Conservation (phyloP, 2,797 vertebrate species). For the Peromyscus melanophrys region DNA sequence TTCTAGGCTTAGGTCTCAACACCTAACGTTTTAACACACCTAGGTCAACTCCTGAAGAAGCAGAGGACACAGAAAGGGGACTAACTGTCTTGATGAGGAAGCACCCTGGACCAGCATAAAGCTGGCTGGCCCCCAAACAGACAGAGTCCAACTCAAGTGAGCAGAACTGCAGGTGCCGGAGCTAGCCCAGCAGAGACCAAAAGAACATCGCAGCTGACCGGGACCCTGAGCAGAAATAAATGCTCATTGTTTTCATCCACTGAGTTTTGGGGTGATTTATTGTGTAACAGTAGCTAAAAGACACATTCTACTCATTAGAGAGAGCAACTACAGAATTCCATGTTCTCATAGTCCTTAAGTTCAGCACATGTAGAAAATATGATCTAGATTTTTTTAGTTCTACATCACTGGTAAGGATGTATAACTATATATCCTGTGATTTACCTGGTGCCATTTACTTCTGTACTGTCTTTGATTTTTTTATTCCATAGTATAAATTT, state of each 20-base stretch:
- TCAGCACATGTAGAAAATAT: not conserved
- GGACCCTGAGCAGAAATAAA: not conserved
- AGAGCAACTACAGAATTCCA: not conserved
- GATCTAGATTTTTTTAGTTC: slow-evolving; percentile 32
- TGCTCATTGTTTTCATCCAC: not conserved
- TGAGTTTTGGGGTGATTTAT: not conserved
- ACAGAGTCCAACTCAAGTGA: not conserved
- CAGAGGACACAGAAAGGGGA: not conserved
- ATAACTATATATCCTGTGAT: not conserved
- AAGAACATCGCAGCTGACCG: not conserved
- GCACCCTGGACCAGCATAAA: not conserved
- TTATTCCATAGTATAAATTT: slow-evolving; percentile 32
- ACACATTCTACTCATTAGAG: not conserved
- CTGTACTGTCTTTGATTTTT: slow-evolving; percentile 60
- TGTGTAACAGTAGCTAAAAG: not conserved
- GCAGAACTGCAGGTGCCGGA: not conserved
- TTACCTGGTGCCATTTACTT: slow-evolving; percentile 16
- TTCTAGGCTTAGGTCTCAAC: not conserved
- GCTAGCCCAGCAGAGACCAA: not conserved
- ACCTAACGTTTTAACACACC: not conserved
- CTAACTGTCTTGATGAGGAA: not conserved
- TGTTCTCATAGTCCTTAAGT: slow-evolving; percentile 14
- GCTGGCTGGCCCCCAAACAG: not conserved
- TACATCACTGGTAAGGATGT: not conserved
- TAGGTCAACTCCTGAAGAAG: not conserved